These are phyloP conservation scores for Bilobella aurantiaca DNA, from an alignment of 1,140 invertebrate species.

Conservation along the genomic window DNA sequence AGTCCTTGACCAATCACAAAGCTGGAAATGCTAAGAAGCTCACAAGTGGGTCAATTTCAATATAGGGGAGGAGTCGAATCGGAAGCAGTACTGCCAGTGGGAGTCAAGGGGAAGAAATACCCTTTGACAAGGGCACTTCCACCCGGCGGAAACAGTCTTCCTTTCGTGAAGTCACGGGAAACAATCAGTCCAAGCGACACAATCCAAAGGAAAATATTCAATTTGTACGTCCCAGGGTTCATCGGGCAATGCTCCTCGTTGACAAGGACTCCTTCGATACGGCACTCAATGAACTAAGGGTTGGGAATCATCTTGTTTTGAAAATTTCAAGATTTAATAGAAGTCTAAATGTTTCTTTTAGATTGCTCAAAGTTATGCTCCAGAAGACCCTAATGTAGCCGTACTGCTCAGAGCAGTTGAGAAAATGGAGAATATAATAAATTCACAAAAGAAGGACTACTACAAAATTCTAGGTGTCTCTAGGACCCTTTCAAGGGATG, in stretches of 20 bases:
- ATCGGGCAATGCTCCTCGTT: background rate
- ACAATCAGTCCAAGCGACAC: background rate
- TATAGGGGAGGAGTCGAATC: background rate
- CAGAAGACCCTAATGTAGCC: background rate
- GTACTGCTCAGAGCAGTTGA: background rate
- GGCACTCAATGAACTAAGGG: background rate
- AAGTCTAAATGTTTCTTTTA: background rate
- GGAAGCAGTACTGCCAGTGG: background rate
- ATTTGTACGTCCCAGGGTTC: background rate
- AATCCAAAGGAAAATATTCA: background rate
- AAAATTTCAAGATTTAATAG: background rate
- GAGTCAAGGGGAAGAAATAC: background rate
- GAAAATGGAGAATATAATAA: background rate
- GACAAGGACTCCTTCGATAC: background rate
- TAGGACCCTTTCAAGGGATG: background rate
- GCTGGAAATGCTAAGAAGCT: no score
- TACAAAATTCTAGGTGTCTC: conserved; percentile 8
- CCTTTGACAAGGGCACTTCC: background rate
- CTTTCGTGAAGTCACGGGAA: background rate
- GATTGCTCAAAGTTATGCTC: conserved; percentile 4
- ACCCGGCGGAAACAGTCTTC: background rate
- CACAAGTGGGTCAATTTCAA: no score
- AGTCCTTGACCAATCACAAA: no score
- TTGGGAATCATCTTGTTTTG: background rate
- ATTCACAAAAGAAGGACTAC: background rate